A percentile compares a stretch with the other conserved stretches of the same genome.
phyloP scores from a whole-genome alignment of 2,888 invertebrate genomes.

The Priapulus caudatus region DNA sequence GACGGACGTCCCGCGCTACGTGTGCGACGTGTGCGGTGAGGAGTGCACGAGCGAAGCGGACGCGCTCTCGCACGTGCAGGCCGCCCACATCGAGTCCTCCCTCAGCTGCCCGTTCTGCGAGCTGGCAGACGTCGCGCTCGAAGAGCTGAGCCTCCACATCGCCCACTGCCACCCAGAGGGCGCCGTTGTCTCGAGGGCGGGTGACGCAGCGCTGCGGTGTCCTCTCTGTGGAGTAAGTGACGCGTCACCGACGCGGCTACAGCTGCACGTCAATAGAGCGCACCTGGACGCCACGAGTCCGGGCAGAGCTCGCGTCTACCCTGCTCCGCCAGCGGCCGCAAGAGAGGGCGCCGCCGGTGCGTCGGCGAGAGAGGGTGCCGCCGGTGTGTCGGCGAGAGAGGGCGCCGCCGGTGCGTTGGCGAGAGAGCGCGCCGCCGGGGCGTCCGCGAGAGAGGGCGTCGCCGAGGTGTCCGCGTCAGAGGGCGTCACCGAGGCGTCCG shows the following conservation, averaged over 20 bases:
- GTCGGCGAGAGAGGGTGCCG: too few relatives aligned
- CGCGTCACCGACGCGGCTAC: constrained; percentile 56
- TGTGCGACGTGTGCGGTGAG: constrained; percentile 73
- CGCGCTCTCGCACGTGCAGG: constrained; percentile 62
- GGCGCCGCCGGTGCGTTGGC: constrained; percentile 52
- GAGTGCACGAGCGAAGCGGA: constrained; percentile 50
- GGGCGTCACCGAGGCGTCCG: too few relatives aligned
- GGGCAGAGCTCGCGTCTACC: too few relatives aligned
- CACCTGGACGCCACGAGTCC: constrained; percentile 71
- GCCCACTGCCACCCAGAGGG: too few relatives aligned
- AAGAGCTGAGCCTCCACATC: constrained; percentile 63
- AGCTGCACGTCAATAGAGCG: constrained; percentile 69
- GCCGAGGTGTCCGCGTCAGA: too few relatives aligned
- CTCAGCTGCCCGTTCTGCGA: constrained; percentile 72
- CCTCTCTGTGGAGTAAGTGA: constrained; percentile 64
- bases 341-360: constrained; percentile 66
- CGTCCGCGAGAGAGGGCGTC: too few relatives aligned
- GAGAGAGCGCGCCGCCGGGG: constrained; percentile 37
- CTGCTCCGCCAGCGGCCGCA: constrained; percentile 39
- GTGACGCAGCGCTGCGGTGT: too few relatives aligned
- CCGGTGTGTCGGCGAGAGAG: too few relatives aligned
- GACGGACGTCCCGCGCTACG: too few relatives aligned
- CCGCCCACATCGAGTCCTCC: constrained; percentile 63
- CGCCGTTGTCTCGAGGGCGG: too few relatives aligned
- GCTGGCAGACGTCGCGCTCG: constrained; percentile 55